Evolutionary conservation across 2,888 invertebrate genomes (phyloP).

Genomic region (Odontothrips loti): DNA sequence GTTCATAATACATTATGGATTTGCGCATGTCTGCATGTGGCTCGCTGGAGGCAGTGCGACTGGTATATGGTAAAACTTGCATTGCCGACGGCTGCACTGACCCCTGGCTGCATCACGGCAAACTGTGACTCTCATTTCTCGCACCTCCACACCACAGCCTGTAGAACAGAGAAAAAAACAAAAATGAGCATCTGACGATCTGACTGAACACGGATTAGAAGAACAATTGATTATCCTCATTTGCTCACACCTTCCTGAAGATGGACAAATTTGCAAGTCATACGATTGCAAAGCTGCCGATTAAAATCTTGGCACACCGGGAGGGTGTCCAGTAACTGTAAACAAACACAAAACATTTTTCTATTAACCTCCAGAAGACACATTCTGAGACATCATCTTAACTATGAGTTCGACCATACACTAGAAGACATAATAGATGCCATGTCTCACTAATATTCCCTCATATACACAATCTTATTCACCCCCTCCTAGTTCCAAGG

Average conservation of each 20-base stretch:
- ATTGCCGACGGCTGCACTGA: conserved; percentile 86
- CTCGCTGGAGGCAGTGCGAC: conserved; percentile 81
- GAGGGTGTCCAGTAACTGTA: conserved; percentile 99
- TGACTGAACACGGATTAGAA: too few relatives aligned
- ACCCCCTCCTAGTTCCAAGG: conserved; percentile 18
- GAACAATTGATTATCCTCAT: not conserved
- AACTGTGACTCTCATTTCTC: conserved; percentile 88
- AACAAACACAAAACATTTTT: conserved; percentile 42
- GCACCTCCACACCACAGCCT: conserved; percentile 35
- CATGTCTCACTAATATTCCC: not conserved
- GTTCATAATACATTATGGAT: not conserved
- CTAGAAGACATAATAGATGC: not conserved
- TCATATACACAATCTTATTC: not conserved
- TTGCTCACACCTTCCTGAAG: conserved; percentile 82
- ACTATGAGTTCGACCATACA: not conserved
- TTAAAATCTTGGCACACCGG: conserved; percentile 99
- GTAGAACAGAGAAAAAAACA: conserved; percentile 35
- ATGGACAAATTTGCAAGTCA: conserved; percentile 98
- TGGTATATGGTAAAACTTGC: conserved; percentile 97
- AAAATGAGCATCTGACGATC: not conserved
- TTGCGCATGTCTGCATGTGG: conserved; percentile 50
- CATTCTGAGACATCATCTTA: not conserved
- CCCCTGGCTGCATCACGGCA: conserved; percentile 94
- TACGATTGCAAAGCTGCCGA: conserved; percentile 92
- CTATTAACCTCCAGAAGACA: conserved; percentile 11